Percentiles rank a stretch among this genome's conserved stretches.
Evolutionary conservation across 2,113 vertebrate species (phyloP).

Genomic region (Noturus placidus): DNA sequence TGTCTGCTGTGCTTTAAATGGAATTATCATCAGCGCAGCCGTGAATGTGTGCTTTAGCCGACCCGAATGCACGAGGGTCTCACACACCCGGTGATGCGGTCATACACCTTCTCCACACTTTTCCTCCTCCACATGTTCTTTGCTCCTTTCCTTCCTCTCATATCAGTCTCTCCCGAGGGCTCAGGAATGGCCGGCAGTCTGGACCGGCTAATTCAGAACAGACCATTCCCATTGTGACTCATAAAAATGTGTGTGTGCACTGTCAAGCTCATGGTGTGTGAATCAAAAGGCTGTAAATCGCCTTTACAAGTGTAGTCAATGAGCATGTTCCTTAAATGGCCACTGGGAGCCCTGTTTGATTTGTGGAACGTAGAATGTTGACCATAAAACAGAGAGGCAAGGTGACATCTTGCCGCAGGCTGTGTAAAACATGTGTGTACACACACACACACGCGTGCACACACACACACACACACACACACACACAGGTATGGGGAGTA

Average conservation of each 20-base stretch:
- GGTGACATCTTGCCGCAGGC: not conserved
- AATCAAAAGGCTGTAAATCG: constrained; percentile 25
- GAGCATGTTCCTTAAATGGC: constrained; percentile 29
- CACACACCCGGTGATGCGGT: constrained; percentile 17
- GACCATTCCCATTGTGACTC: constrained; percentile 10
- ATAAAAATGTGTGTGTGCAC: constrained; percentile 11
- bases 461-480: constrained; percentile 2
- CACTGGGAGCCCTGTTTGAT: constrained; percentile 10
- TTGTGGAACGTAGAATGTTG: constrained; percentile 11
- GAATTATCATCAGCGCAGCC: constrained; percentile 13
- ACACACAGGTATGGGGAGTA: not conserved
- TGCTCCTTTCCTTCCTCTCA: not conserved
- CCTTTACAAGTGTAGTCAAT: not conserved
- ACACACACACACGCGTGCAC: too few relatives aligned
- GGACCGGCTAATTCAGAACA: constrained; percentile 20
- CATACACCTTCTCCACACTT: constrained; percentile 23
- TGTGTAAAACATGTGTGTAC: not conserved
- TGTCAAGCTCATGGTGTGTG: constrained; percentile 6
- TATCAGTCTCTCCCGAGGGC: not conserved
- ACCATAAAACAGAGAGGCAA: constrained; percentile 17
- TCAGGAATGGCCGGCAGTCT: not conserved
- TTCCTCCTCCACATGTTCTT: constrained; percentile 14
- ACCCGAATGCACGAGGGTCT: not conserved
- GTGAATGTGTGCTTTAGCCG: not conserved
- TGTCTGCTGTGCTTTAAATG: constrained; percentile 4